These are phyloP conservation scores for Lasiurus borealis DNA, from an alignment of 2,113 vertebrate species.

Conservation along the genomic window DNA sequence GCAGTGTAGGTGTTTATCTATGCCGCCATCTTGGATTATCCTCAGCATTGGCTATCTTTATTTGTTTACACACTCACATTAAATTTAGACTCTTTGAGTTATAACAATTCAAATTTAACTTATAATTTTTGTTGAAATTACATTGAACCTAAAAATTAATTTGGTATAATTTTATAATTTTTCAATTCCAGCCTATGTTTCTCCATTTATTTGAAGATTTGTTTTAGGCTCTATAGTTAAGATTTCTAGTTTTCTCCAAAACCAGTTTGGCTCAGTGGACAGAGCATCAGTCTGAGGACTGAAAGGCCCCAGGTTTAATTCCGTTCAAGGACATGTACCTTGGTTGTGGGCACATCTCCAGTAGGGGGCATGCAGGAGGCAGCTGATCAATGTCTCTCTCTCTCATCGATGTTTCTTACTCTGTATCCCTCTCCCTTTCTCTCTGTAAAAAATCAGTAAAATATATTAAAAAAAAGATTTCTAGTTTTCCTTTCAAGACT, in stretches of 20 bases:
- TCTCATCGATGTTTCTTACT: no score
- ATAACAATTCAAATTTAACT: background rate
- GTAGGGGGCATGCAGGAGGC: no score
- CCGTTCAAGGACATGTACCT: no score
- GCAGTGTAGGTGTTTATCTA: no score
- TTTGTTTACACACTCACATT: background rate
- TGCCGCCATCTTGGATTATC: no score
- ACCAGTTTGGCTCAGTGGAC: no score
- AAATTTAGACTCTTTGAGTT: conserved; percentile 8
- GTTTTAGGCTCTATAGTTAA: background rate
- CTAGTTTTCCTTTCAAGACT: background rate
- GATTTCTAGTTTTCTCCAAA: background rate
- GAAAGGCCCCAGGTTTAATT: no score
- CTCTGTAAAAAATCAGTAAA: no score
- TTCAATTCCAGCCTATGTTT: background rate
- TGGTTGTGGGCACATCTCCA: no score
- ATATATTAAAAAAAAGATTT: background rate
- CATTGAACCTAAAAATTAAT: background rate
- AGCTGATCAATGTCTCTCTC: no score
- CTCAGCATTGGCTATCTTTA: background rate
- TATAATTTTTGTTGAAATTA: conserved; percentile 11
- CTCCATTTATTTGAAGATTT: background rate
- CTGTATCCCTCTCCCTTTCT: no score
- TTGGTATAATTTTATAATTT: background rate
- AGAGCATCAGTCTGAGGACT: no score